Conservation (phyloP, 2,797 vertebrate genomes). For the Rallus crepitans region DNA sequence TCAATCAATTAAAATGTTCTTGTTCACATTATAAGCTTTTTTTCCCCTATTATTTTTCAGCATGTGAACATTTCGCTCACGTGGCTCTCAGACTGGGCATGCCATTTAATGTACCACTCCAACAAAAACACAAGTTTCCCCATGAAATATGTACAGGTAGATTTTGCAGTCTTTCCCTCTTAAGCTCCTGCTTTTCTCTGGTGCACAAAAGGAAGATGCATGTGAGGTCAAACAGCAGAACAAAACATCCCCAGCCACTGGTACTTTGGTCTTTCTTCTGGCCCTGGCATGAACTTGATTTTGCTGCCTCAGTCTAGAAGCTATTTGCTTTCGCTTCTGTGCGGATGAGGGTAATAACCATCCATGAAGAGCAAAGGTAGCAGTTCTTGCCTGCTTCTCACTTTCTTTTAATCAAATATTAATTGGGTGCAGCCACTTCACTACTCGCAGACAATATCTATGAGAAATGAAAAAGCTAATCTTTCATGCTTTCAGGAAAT, state of each 20-base stretch:
- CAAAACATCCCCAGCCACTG: not conserved
- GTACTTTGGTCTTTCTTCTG: not conserved
- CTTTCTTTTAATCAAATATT: slow-evolving; percentile 1
- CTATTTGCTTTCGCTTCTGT: not conserved
- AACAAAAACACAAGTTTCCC: not conserved
- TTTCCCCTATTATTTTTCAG: not conserved
- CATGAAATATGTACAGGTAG: not conserved
- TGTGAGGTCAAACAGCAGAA: not conserved
- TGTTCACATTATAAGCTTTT: not conserved
- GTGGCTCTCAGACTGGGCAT: not conserved
- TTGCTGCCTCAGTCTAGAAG: not conserved
- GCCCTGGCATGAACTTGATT: not conserved
- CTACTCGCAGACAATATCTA: not conserved
- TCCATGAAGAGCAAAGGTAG: not conserved
- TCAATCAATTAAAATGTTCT: not conserved
- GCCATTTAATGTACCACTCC: not conserved
- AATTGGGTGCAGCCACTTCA: not conserved
- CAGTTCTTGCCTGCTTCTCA: not conserved
- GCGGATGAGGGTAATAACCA: not conserved
- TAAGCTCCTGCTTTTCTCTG: not conserved
- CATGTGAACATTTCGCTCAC: not conserved
- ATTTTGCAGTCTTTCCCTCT: not conserved
- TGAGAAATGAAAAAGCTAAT: not conserved
- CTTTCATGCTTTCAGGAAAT: not conserved
- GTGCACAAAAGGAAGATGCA: not conserved